Evolutionary conservation across 2,113 vertebrate genomes (phyloP), one percentile per base, ranked within the genome.

Genomic region (Mastomys natalensis): DNA sequence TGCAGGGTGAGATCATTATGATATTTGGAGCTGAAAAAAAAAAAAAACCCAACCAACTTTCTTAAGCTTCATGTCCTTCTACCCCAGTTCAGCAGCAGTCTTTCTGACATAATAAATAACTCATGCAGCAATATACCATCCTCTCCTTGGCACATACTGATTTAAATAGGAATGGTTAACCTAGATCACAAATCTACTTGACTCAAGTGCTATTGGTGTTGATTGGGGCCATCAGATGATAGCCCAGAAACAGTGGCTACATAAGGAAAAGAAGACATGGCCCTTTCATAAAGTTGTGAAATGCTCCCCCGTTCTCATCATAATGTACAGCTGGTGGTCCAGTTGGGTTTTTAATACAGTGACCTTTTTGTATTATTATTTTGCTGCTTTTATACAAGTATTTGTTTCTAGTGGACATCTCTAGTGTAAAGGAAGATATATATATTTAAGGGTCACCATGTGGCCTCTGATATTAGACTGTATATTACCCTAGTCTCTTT

Each of bases 21-120:
- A 21, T 88, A 29, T 70, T 62, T 37, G 31, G 22, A 73, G 40
- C 70, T 66, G 10, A 16, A 43, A 60, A 34, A 87, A 82, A 58
- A 31, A 53, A 24, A 9, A 21, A 48, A 48, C 45, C 45, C 45
- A 48, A 6, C 48, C 48, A 51, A 4, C n/a, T 95, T 66, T 43
- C 19, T 76, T 21, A 43, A 70, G 8, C 9, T 78, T 92, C 4
- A 0, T n/a, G 26, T n/a, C 66, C 58, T 22, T 89, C 66, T 9
- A 45, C 29, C 72, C 19, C 13, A 12, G 58, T 40, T 48, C 34
- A 72, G n/a, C 26, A 34, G 51, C 45, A 40, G 2, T 21, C 16
- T 85, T 82, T 81, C 64, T 97, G 74, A 74, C 48, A 60, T 55
- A 60, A 72, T 29, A 55, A 51, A 62, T 62, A 88, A 72, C 13